These are phyloP conservation scores for Alviniconcha strummeri DNA, from an alignment of 2,888 invertebrate genomes.

Conservation along the genomic window DNA sequence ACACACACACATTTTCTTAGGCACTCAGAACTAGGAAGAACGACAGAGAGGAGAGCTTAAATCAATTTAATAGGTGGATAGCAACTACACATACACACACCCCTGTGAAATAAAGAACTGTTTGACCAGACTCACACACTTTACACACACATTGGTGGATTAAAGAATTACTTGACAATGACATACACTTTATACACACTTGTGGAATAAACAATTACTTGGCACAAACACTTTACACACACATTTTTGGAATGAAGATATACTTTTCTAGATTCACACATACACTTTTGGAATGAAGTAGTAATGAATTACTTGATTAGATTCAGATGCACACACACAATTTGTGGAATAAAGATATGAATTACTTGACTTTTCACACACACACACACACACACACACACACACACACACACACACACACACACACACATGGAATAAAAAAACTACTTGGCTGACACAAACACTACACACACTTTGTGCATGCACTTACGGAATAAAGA, in stretches of 20 bases:
- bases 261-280: background rate
- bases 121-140: background rate
- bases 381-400: background rate
- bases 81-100: background rate
- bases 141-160: background rate
- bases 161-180: no score
- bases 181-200: no score
- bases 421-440: background rate
- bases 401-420: background rate
- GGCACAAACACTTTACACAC: background rate
- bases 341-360: no score
- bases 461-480: background rate
- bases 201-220: no score
- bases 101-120: background rate
- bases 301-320: background rate
- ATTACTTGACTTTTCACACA: no score
- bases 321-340: background rate
- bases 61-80: background rate
- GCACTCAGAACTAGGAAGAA: no score
- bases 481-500: no score
- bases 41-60: no score
- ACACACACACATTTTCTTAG: background rate
- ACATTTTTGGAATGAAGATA: background rate
- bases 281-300: background rate
- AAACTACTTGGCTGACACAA: background rate